Percentiles rank a stretch among this genome's conserved stretches.
phyloP scores from a whole-genome alignment of 2,113 vertebrate species.

The Psammodynastes pulverulentus region DNA sequence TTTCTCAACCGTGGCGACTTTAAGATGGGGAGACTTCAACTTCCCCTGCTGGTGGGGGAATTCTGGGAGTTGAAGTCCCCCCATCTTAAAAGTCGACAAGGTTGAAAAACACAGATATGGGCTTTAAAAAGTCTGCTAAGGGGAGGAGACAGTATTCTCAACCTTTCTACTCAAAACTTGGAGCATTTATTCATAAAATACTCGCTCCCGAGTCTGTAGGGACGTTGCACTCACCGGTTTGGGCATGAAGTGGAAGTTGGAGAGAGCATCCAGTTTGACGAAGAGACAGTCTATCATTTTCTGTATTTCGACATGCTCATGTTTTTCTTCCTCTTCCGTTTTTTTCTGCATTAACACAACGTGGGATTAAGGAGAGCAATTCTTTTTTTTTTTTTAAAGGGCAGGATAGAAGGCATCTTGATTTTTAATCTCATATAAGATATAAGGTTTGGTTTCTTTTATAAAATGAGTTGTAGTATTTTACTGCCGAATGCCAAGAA shows the following conservation, averaged over 20 bases:
- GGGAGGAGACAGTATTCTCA: background rate
- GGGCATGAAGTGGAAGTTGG: constrained; percentile 95
- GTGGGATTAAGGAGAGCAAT: constrained; percentile 25
- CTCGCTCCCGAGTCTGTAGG: fast-evolving
- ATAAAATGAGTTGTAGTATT: background rate
- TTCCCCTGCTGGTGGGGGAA: no score
- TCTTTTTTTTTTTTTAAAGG: no score
- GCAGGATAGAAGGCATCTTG: background rate
- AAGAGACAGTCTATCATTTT: constrained; percentile 93
- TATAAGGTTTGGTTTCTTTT: background rate
- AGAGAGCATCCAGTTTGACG: constrained; percentile 90
- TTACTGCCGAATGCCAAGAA: background rate
- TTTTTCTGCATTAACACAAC: constrained; percentile 74
- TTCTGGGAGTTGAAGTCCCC: background rate
- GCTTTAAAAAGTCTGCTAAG: background rate
- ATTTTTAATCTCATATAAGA: background rate
- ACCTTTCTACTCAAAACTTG: background rate
- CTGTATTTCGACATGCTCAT: constrained; percentile 89
- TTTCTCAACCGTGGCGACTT: no score
- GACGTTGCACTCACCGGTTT: constrained; percentile 81
- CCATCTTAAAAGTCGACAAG: background rate
- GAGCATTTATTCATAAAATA: background rate
- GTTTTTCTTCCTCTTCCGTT: constrained; percentile 84
- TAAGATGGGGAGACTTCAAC: no score
- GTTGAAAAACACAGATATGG: background rate